phyloP scores from a whole-genome alignment of 2,797 vertebrate genomes.

The Lithobates sylvaticus region DNA sequence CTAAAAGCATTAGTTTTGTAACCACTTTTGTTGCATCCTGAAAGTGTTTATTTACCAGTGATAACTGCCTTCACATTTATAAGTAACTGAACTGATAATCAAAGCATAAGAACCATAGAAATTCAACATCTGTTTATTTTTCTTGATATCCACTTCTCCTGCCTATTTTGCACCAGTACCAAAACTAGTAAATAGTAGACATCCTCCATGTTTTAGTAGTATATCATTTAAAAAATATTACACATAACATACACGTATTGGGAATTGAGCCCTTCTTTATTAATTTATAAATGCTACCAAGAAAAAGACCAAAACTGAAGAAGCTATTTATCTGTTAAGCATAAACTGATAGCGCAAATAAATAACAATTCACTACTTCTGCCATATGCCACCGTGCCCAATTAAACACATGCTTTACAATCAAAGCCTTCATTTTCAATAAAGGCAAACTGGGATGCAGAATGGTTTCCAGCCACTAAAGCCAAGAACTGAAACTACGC shows the following conservation, averaged over 20 bases:
- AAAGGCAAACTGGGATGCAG: slow-evolving; percentile 60
- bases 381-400: slow-evolving; percentile 60
- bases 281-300: not conserved
- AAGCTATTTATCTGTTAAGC: slow-evolving; percentile 50
- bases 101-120: not conserved
- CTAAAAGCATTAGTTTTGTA: not conserved
- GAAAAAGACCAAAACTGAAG: slow-evolving; percentile 18
- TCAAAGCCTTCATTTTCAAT: slow-evolving; percentile 60
- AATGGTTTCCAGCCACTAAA: slow-evolving; percentile 56
- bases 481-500: slow-evolving; percentile 52
- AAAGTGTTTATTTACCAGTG: slow-evolving; percentile 9
- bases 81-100: slow-evolving; percentile 6
- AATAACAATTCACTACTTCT: slow-evolving; percentile 53
- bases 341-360: slow-evolving; percentile 58
- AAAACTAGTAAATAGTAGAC: not conserved
- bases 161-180: not conserved
- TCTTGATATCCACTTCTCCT: slow-evolving; percentile 22
- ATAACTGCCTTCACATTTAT: not conserved
- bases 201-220: not conserved
- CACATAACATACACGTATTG: not conserved
- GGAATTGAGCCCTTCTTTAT: not conserved
- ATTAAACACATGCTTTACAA: slow-evolving; percentile 64
- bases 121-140: not conserved
- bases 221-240: not conserved
- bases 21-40: not conserved